These are phyloP conservation scores for Eurystomus gularis DNA, from an alignment of 2,113 vertebrate genomes.

Conservation along the genomic window DNA sequence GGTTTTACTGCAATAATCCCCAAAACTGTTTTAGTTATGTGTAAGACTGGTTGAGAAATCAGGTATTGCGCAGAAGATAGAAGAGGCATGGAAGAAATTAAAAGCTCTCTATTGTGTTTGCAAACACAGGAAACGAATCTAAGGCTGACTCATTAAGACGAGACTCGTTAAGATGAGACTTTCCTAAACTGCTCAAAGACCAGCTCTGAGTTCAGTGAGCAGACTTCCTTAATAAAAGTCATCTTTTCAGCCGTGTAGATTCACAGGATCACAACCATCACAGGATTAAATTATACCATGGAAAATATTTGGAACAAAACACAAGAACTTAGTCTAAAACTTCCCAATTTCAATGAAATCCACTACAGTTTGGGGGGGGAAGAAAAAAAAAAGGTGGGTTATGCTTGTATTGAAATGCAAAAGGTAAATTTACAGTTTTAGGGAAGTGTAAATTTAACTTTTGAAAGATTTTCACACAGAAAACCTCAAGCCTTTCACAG, in stretches of 20 bases:
- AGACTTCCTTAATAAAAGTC: neutral
- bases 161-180: neutral
- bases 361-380: neutral
- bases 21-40: neutral
- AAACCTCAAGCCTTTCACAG: neutral
- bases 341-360: neutral
- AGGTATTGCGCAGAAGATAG: neutral
- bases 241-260: neutral
- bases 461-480: neutral
- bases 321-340: neutral
- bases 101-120: constrained; percentile 12
- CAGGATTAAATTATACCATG: neutral
- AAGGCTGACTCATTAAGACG: constrained; percentile 45
- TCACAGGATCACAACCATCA: neutral
- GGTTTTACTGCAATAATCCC: neutral
- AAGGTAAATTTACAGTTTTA: neutral
- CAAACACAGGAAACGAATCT: constrained; percentile 54
- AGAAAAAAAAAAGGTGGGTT: neutral
- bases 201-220: neutral
- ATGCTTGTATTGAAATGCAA: neutral
- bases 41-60: neutral
- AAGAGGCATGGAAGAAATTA: constrained; percentile 47
- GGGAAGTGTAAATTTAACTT: neutral
- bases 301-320: neutral
- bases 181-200: neutral